Evolutionary conservation across 1,140 invertebrate species (phyloP).

Genomic region (Brachionus plicatilis): DNA sequence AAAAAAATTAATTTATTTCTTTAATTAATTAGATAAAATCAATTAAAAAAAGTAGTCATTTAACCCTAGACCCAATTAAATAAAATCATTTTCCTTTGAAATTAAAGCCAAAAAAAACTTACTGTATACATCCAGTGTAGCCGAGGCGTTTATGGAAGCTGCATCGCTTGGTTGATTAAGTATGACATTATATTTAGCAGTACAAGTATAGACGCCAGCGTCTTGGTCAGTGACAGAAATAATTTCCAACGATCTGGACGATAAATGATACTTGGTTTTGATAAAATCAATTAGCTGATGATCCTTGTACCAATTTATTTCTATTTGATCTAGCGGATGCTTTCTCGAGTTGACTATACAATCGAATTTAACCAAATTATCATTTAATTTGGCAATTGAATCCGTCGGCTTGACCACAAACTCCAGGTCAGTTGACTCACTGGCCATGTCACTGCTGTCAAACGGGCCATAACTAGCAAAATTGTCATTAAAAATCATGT

Average conservation of each 20-base stretch:
- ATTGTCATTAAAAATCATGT: background rate
- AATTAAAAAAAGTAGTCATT: background rate
- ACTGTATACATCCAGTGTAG: conserved; percentile 34
- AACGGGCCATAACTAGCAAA: background rate
- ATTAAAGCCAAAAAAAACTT: background rate
- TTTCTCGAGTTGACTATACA: conserved; percentile 35
- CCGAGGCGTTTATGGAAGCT: conserved; percentile 11
- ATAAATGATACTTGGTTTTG: conserved; percentile 36
- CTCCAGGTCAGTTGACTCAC: background rate
- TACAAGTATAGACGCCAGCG: conserved; percentile 26
- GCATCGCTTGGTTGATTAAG: background rate
- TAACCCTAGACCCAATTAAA: no score
- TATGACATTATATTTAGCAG: background rate
- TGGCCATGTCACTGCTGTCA: background rate
- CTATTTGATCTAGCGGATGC: conserved; percentile 18
- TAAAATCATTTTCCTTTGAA: background rate
- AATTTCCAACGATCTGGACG: conserved; percentile 30
- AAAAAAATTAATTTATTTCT: no score
- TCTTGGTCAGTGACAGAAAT: conserved; percentile 39
- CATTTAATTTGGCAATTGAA: conserved; percentile 25
- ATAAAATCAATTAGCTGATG: conserved; percentile 32
- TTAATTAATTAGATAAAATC: no score
- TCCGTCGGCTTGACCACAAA: conserved; percentile 25
- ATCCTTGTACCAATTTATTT: conserved; percentile 40
- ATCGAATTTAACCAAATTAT: conserved; percentile 40